These are phyloP conservation scores for Bungarus multicinctus DNA, from an alignment of 2,113 vertebrate genomes.

Conservation along the genomic window DNA sequence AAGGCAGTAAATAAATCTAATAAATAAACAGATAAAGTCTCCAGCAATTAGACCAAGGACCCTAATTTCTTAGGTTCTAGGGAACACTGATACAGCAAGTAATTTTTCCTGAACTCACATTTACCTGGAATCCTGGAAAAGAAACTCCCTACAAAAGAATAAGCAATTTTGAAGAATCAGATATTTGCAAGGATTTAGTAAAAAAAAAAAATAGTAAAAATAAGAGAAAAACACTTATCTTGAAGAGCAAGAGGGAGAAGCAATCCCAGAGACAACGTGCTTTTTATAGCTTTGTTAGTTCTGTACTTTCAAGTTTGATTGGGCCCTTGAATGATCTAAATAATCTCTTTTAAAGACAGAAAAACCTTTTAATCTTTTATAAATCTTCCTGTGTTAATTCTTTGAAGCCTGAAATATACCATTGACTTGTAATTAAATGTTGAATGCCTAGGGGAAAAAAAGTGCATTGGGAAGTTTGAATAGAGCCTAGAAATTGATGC, in stretches of 20 bases:
- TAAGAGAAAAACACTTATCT: background rate
- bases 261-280: background rate
- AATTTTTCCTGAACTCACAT: background rate
- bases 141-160: background rate
- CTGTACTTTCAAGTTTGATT: background rate
- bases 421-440: conserved; percentile 11
- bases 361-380: conserved; percentile 20
- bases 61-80: background rate
- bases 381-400: conserved; percentile 26
- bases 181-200: background rate
- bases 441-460: background rate
- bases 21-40: background rate
- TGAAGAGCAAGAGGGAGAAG: background rate
- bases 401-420: conserved; percentile 19
- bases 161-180: background rate
- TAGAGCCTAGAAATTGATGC: background rate
- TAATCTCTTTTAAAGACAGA: conserved; percentile 20
- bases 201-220: background rate
- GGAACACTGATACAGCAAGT: background rate
- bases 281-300: conserved; percentile 4
- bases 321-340: background rate
- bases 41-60: background rate
- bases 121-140: background rate
- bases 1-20: background rate
- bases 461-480: background rate